These are phyloP conservation scores for Stenoptilia bipunctidactyla DNA, from an alignment of 2,888 invertebrate species.

Conservation along the genomic window DNA sequence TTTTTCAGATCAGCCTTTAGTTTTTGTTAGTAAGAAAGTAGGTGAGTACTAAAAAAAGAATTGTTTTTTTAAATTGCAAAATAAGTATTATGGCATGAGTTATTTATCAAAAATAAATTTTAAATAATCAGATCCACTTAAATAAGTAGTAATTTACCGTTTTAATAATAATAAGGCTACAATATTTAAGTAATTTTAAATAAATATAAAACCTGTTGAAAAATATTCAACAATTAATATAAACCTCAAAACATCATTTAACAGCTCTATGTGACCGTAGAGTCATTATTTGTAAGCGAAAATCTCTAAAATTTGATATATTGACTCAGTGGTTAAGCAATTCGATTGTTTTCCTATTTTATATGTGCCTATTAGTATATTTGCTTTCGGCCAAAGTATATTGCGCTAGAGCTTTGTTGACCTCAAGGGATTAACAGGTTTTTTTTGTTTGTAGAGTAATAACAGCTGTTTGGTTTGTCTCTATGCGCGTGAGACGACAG, in stretches of 20 bases:
- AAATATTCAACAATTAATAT: no score
- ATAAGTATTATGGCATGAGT: no score
- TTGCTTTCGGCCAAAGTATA: slow-evolving; percentile 50
- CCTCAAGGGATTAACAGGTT: slow-evolving; percentile 63
- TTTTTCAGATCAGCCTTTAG: no score
- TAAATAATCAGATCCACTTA: no score
- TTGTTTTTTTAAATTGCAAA: no score
- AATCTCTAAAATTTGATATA: slow-evolving; percentile 21
- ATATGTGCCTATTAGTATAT: slow-evolving; percentile 58
- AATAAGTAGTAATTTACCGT: no score
- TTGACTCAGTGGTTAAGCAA: slow-evolving; percentile 36
- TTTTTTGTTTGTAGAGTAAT: slow-evolving; percentile 55
- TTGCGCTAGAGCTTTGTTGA: slow-evolving; percentile 62
- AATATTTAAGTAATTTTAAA: no score
- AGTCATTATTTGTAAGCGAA: slow-evolving; percentile 4
- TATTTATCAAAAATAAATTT: no score
- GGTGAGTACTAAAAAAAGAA: no score
- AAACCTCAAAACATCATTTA: background rate
- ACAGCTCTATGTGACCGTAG: background rate
- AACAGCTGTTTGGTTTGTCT: slow-evolving; percentile 44
- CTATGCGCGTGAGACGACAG: slow-evolving; percentile 4
- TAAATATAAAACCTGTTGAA: no score
- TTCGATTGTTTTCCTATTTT: slow-evolving; percentile 44
- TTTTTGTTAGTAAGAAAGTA: no score
- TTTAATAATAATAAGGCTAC: no score